Evolutionary conservation across 2,888 invertebrate genomes (phyloP), one percentile per base, ranked within the genome.

Genomic region (Mesoligia furuncula): DNA sequence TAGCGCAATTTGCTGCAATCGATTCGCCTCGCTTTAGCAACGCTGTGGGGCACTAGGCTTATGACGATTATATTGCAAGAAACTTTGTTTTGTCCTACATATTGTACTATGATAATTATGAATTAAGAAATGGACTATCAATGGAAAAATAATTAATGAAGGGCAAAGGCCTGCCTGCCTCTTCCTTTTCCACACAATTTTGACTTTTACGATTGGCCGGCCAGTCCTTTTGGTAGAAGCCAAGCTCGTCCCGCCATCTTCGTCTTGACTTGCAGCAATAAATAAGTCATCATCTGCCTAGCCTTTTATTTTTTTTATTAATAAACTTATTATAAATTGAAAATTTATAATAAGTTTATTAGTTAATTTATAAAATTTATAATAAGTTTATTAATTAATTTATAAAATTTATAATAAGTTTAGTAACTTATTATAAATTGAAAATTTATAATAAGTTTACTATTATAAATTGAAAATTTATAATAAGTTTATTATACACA

Each of bases 1-100:
- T 85, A 89, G 90, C 89, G 88, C 92, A 92, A 92, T 93, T 93
- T 91, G 80, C 88, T 85, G 89, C 90, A 92, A 93, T 92, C 92
- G 92, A 95, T 94, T 94, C 89, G 90, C 82, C 70, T 90, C 91
- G 90, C 90, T 86, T 90, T 90, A 87, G 91, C 87, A 76, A 88
- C 87, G 88, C 85, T 87, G 82, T 87, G 83, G 88, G 88, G 86
- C 82, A 89, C 84, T 85, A 79, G 77, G 87, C 87, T 81, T 85
- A 90, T 89, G 86, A 77, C 67, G 75, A 69, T 20, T 62, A 24
- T 81, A 86, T 59, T 36, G 42, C 36, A 70, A 48, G 31, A 70
- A 79, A 79, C 51, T 80, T 64, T 0, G 13, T 3, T 61, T 64
- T 57, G 75, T 51, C 31, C 42, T 66, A 84, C 39, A 66, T 70